A percentile compares a stretch with the other conserved stretches of the same genome.
These are phyloP conservation scores for Bombus impatiens DNA, from an alignment of 1,140 invertebrate genomes.

Conservation along the genomic window DNA sequence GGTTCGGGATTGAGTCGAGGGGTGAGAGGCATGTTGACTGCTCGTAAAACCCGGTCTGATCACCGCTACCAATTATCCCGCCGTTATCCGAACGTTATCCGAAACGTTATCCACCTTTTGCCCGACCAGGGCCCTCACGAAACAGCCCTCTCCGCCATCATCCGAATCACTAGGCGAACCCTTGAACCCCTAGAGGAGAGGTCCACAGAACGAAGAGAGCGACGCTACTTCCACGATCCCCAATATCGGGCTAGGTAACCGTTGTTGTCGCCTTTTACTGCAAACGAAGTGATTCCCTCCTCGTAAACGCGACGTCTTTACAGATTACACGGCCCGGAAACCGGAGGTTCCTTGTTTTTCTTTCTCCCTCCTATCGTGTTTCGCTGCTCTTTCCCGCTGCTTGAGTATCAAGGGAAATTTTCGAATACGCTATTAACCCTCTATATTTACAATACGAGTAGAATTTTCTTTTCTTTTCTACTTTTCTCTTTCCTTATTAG, in stretches of 20 bases:
- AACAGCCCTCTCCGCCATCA: slow-evolving; percentile 67
- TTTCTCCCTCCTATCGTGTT: too few relatives aligned
- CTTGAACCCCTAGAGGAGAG: slow-evolving; percentile 61
- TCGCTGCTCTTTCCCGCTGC: background rate
- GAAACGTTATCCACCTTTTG: slow-evolving; percentile 77
- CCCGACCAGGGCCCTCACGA: slow-evolving; percentile 54
- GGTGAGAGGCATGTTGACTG: slow-evolving; percentile 76
- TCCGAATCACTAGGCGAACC: slow-evolving; percentile 70
- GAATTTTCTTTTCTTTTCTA: background rate
- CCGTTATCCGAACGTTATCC: slow-evolving; percentile 81
- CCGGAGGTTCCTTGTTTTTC: slow-evolving; percentile 31
- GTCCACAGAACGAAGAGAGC: slow-evolving; percentile 14
- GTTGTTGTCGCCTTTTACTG: slow-evolving; percentile 81
- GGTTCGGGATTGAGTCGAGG: slow-evolving; percentile 13
- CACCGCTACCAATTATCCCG: slow-evolving; percentile 82
- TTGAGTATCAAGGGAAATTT: background rate
- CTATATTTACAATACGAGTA: background rate
- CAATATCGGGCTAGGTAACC: slow-evolving; percentile 56
- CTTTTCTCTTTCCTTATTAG: background rate
- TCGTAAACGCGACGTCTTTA: slow-evolving; percentile 80
- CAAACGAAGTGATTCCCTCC: slow-evolving; percentile 82
- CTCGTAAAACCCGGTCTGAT: slow-evolving; percentile 83
- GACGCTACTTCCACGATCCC: slow-evolving; percentile 41
- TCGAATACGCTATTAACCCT: background rate
- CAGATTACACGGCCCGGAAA: slow-evolving; percentile 70